These are phyloP conservation scores for Diplodus puntazzo DNA, from an alignment of 2,797 vertebrate genomes.

Conservation along the genomic window DNA sequence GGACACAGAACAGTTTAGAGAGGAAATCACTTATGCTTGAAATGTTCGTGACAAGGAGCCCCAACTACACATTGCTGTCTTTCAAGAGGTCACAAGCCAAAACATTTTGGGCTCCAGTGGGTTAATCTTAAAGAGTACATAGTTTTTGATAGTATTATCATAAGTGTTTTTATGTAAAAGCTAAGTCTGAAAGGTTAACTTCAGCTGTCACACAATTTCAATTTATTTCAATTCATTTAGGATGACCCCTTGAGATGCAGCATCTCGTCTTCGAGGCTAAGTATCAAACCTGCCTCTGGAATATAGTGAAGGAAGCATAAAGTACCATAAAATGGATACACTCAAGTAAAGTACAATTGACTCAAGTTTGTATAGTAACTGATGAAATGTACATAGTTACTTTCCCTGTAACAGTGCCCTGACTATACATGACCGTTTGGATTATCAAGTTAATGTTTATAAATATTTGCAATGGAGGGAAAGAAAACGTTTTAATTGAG, in stretches of 20 bases:
- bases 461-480: too few relatives aligned
- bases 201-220: not conserved
- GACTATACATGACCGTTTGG: not conserved
- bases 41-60: not conserved
- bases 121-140: not conserved
- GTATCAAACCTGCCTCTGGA: not conserved
- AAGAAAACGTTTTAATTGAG: too few relatives aligned
- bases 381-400: not conserved
- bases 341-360: too few relatives aligned
- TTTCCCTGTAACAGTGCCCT: not conserved
- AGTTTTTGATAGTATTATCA: not conserved
- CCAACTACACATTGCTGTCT: too few relatives aligned
- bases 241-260: too few relatives aligned
- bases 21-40: not conserved
- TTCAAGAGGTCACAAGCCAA: not conserved
- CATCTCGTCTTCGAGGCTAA: not conserved
- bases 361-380: too few relatives aligned
- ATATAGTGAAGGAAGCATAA: not conserved
- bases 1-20: not conserved
- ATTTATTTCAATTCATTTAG: too few relatives aligned
- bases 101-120: too few relatives aligned
- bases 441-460: not conserved
- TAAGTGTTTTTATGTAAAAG: too few relatives aligned
- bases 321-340: too few relatives aligned
- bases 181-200: not conserved